These are phyloP conservation scores for Thermophis baileyi DNA, from an alignment of 2,113 vertebrate species.

Conservation along the genomic window DNA sequence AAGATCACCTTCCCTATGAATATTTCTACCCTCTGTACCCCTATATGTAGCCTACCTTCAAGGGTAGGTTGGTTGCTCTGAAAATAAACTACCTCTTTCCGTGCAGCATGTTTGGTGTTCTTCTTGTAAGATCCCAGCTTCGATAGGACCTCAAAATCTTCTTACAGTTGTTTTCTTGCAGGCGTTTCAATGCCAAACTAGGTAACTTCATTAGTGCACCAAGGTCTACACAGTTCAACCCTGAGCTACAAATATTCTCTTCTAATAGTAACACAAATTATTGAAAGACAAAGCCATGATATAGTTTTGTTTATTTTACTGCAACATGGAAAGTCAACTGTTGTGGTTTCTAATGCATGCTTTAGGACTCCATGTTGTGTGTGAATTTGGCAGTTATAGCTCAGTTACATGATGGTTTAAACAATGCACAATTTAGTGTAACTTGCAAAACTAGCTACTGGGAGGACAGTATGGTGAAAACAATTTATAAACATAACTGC, in stretches of 20 bases:
- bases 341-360: background rate
- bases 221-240: background rate
- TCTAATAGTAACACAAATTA: background rate
- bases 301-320: background rate
- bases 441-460: background rate
- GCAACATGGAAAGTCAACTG: background rate
- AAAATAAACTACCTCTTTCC: background rate
- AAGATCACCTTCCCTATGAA: background rate
- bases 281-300: background rate
- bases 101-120: background rate
- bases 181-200: background rate
- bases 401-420: background rate
- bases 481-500: background rate
- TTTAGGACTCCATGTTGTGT: background rate
- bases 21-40: background rate
- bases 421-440: background rate
- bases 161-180: background rate
- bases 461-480: background rate
- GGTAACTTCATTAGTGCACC: background rate
- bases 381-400: background rate
- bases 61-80: background rate
- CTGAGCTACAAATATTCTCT: background rate
- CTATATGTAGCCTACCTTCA: background rate
- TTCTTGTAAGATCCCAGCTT: background rate
- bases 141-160: background rate